Base-by-base conservation (phyloP, 1,140 invertebrate species). In the Tenebrio molitor region DNA sequence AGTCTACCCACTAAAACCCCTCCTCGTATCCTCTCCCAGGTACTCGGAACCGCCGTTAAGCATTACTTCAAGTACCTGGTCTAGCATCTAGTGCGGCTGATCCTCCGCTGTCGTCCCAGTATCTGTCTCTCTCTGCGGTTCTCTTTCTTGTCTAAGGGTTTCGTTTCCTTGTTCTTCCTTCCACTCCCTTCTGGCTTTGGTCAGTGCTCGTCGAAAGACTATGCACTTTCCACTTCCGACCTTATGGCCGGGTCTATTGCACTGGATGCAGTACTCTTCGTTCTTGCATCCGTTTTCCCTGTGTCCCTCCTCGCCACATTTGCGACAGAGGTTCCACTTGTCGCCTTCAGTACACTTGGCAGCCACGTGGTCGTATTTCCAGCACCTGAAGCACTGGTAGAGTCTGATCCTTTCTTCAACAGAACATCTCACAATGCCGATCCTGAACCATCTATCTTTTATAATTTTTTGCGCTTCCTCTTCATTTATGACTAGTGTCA, bases 231-330 rank as follows among this genome's bases (percentile, higher is more conserved):
- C 19, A 1, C 36, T 33, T 8, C 70, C 70, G n/a, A 16, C 33
- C 16, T 19, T 25, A 29, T 72, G 70, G 3, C 70, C 70, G 8
- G 3, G 2, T 21, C 46, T 39, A 6, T 50, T 17, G 25, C 70
- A 72, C 3, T 46, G 1, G 1, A 34, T 8, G 16, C 70, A 72
- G 21, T 41, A 17, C 16, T 42, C 36, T 8, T n/a, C n/a, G 1
- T 50, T n/a, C 15, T 34, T 39, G 16, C 71, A 73, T 0, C 39
- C 44, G 2, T n/a, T 36, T 14, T 7, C 44, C 16, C 0, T 17
- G 41, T 73, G 71, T 0, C 44, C 71, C 15, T 19, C 17, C 29
- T 58, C 44, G 1, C 71, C 71, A 62, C 65, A 73, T 15, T 62
- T 66, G n/a, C 46, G 58, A 14, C 71, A 73, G 8, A 10, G 2